Evolutionary conservation across 2,113 vertebrate species (phyloP), one percentile per base, ranked within the genome.

Genomic region (Urocolius indicus): DNA sequence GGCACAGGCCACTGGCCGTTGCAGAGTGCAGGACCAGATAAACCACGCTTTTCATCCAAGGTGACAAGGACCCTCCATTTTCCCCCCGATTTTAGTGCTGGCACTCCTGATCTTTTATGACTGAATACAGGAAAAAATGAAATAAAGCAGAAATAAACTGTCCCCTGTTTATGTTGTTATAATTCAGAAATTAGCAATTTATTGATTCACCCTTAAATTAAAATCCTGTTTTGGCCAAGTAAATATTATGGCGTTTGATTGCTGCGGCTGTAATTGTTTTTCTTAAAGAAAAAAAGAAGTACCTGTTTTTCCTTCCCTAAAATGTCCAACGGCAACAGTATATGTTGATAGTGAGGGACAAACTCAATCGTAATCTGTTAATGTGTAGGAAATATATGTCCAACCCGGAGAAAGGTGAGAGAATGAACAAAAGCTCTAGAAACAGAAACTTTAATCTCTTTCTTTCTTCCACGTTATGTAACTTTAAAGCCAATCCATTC

Each of bases 401-500:
- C 85, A 87, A 71, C 32, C 34, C 63, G 36, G 9, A 46, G 32
- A 86, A 77, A 71, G 5, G 21, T 43, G 65, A 79, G 29, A 73
- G 26, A 85, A 89, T 46, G 86, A 93, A 87, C 21, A 91, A 75
- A 78, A 89, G 16, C 32, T 76, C 38, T 69, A 21, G 45, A 63
- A 67, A 34, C 13, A 32, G 4, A 62, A 90, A 86, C 49, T 93
- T 93, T 49, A 58, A 74, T 89, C 89, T 85, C 22, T 61, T 69
- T 87, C 26, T 62, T 87, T 85, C 26, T 29, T 51, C 6, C 1
- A 0, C 9, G 23, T 88, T 73, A 61, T 32, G 57, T 61, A 94
- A 94, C 90, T 92, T 94, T 65, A 68, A 92, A 95, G 85, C 22
- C 88, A 92, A 93, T 85, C 11, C 34, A 4, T 86, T 86, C 48